Percentiles rank a stretch among this genome's conserved stretches.
phyloP scores from a whole-genome alignment of 2,113 vertebrate species.

The Thamnaconus septentrionalis region DNA sequence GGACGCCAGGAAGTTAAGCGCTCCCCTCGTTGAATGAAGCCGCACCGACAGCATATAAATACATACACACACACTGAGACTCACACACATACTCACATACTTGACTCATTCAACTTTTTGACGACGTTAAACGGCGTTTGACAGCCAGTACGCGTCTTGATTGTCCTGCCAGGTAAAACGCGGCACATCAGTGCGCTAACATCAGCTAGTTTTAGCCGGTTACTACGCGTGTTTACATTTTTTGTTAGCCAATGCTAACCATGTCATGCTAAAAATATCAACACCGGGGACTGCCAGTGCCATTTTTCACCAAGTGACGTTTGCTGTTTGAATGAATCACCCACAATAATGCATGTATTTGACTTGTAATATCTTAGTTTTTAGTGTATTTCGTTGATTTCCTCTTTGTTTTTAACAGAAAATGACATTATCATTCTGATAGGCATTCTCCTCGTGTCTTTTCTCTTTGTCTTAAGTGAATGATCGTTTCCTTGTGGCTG shows the following conservation, averaged over 20 bases:
- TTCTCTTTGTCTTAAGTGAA: slow-evolving; percentile 25
- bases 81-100: slow-evolving; percentile 23
- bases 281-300: slow-evolving; percentile 30
- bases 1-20: slow-evolving; percentile 44
- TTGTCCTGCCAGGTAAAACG: slow-evolving; percentile 33
- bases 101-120: slow-evolving; percentile 29
- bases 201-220: slow-evolving; percentile 6
- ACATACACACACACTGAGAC: too few relatives aligned
- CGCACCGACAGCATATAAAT: not conserved
- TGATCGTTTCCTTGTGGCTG: slow-evolving; percentile 6
- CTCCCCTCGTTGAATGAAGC: slow-evolving; percentile 52
- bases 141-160: not conserved
- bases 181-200: slow-evolving; percentile 4
- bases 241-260: slow-evolving; percentile 55
- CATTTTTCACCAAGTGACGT: slow-evolving; percentile 8
- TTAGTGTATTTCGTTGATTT: slow-evolving; percentile 2
- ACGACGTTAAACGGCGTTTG: not conserved
- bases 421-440: slow-evolving; percentile 18
- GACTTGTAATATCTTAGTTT: not conserved
- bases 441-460: slow-evolving; percentile 8
- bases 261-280: slow-evolving; percentile 61
- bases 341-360: not conserved
- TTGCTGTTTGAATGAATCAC: slow-evolving; percentile 13
- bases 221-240: slow-evolving; percentile 39
- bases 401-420: slow-evolving; percentile 5